phyloP scores from a whole-genome alignment of 2,113 vertebrate species.

The Brienomyrus brachyistius region DNA sequence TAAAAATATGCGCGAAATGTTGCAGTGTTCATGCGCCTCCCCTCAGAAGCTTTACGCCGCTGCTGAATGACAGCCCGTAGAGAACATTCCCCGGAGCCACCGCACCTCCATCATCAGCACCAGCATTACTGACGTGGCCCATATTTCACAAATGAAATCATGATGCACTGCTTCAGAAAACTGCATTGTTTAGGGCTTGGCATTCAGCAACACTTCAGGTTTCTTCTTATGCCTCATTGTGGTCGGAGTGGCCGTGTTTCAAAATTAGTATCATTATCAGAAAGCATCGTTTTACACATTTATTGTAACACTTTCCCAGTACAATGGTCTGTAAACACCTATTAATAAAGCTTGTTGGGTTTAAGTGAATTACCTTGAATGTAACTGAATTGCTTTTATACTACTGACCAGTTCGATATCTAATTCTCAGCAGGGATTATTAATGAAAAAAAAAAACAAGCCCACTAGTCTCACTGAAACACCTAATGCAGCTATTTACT shows the following conservation, averaged over 20 bases:
- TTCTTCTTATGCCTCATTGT: not conserved
- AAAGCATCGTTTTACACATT: not conserved
- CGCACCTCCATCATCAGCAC: not conserved
- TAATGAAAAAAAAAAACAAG: not conserved
- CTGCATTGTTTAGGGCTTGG: not conserved
- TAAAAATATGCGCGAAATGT: conserved; percentile 2
- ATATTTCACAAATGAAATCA: not conserved
- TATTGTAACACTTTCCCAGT: not conserved
- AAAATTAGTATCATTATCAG: not conserved
- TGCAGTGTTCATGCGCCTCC: not conserved
- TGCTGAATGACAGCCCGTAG: not conserved
- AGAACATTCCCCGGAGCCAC: not conserved
- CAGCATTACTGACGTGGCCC: not conserved
- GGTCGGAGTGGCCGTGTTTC: not conserved
- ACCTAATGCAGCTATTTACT: not conserved
- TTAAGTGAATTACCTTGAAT: not conserved
- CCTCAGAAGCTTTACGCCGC: not conserved
- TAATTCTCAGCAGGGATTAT: not conserved
- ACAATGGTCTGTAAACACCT: not conserved
- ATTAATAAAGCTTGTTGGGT: not conserved
- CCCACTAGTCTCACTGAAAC: not conserved
- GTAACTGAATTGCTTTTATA: not conserved
- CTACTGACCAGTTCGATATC: not conserved
- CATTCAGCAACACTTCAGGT: not conserved
- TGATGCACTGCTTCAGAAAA: not conserved